Conservation (phyloP, 2,888 invertebrate genomes). For the Crossocerus cetratus region DNA sequence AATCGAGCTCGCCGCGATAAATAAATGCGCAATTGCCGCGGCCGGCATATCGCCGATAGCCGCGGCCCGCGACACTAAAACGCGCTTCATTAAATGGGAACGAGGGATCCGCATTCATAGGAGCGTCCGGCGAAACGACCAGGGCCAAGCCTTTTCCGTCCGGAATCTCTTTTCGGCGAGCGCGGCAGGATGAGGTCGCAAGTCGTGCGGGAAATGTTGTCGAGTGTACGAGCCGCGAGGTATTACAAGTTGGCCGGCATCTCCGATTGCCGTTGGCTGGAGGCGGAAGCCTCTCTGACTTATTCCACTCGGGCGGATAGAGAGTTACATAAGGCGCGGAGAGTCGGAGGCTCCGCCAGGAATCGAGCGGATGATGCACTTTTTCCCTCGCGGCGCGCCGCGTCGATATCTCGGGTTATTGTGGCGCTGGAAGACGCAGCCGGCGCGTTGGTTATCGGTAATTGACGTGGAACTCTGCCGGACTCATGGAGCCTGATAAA, state of each 20-base stretch:
- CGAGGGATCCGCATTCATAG: too few relatives aligned
- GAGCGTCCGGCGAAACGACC: too few relatives aligned
- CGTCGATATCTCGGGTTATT: slow-evolving; percentile 26
- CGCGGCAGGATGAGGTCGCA: background rate
- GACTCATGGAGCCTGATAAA: slow-evolving; percentile 37
- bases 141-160: too few relatives aligned
- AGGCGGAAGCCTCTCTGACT: background rate
- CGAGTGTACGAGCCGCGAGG: background rate
- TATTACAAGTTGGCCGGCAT: background rate
- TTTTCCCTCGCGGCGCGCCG: background rate
- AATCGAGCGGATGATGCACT: background rate
- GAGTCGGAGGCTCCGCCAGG: background rate
- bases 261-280: background rate
- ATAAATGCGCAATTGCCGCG: too few relatives aligned
- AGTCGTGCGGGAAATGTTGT: slow-evolving; percentile 1
- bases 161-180: background rate
- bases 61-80: too few relatives aligned
- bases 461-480: slow-evolving; percentile 41
- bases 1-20: too few relatives aligned
- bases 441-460: slow-evolving; percentile 25
- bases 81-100: too few relatives aligned
- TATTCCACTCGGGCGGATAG: background rate
- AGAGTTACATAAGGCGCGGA: background rate
- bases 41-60: too few relatives aligned
- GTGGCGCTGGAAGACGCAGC: slow-evolving; percentile 43